phyloP scores from a whole-genome alignment of 2,888 invertebrate genomes.

The Hoplodrina blanda region DNA sequence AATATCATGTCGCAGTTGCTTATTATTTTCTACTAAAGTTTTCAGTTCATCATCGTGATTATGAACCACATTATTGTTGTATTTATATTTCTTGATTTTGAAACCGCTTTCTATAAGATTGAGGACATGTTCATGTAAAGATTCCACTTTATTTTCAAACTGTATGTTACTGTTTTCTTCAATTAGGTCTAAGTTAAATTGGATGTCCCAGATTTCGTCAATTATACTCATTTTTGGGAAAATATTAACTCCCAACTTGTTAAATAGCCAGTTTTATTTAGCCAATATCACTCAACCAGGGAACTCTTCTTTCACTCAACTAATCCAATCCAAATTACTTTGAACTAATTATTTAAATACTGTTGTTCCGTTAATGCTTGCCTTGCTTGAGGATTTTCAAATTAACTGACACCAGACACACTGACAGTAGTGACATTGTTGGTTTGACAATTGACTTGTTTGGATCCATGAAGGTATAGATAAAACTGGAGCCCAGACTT shows the following conservation, averaged over 20 bases:
- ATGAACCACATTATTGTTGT: conserved; percentile 60
- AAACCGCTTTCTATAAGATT: conserved; percentile 73
- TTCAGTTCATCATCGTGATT: conserved; percentile 79
- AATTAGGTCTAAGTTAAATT: conserved; percentile 62
- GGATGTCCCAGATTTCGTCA: conserved; percentile 75
- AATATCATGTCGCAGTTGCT: conserved; percentile 75
- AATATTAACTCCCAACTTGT: neutral
- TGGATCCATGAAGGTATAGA: no score
- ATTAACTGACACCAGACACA: no score
- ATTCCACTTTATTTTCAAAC: conserved; percentile 69
- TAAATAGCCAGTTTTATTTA: neutral
- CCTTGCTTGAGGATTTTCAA: no score
- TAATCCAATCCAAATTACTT: no score
- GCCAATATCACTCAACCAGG: neutral
- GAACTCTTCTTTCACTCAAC: no score
- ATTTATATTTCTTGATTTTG: conserved; percentile 65
- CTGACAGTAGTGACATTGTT: no score
- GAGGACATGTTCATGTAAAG: conserved; percentile 66
- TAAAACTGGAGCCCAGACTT: no score
- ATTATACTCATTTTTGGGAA: conserved; percentile 73
- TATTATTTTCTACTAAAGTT: conserved; percentile 77
- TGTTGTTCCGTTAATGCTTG: no score
- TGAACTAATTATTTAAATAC: no score
- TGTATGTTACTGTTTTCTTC: conserved; percentile 66
- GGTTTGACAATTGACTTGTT: no score